Evolutionary conservation across 2,888 invertebrate species (phyloP), one percentile per base, ranked within the genome.

Genomic region (Meloe dianella): DNA sequence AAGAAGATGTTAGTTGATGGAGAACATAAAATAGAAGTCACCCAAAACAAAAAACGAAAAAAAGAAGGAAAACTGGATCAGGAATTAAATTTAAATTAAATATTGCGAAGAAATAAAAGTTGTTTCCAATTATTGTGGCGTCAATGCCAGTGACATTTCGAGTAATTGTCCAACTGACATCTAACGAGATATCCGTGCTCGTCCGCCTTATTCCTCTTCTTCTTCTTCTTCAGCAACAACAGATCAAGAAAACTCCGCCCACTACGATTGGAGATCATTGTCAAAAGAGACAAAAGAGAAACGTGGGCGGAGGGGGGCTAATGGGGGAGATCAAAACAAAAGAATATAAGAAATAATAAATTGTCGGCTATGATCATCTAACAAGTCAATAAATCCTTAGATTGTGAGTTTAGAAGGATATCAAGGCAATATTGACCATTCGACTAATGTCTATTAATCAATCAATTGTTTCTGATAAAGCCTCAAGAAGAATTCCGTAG

Each of bases 81-180:
- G 70, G 78, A 80, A 80, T 81, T 80, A 80, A 80, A 80, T 80
- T 81, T 78, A 80, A 81, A 80, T 81, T 81, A 79, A 79, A 79
- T 74, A 78, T 78, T 69, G 38, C 62, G 61, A 62, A 69, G 64
- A 60, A 57, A 41, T 62, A 64, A 64, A 75, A 75, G 76, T 75
- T 76, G 76, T 79, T 80, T 81, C 80, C 82, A 82, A 82, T 82
- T 82, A 82, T 81, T 81, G 78, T 77, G 72, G 76, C 76, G 81
- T 81, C 81, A 80, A 82, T 82, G 81, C 79, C 78, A 79, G 76
- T 80, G 81, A 82, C 82, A 77, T 80, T n/a, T 77, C 77, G 71
- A 76, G 78, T 77, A 79, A 79, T 79, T 79, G 79, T 78, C 75
- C 74, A 69, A 74, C 73, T 74, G 75, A 76, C 77, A 71, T 77